phyloP scores from a whole-genome alignment of 2,113 vertebrate genomes.

The Pan troglodytes region NHGRI_mPanTro3-v2.1_pri NC_072420.2:21426001-21426500 shows the following conservation, averaged over 20 bases:
- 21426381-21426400: constrained; percentile 52
- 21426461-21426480: not conserved
- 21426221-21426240: constrained; percentile 70
- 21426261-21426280: constrained; percentile 44
- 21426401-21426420: constrained; percentile 64
- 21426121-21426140: not conserved
- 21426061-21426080: not conserved
- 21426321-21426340: no score
- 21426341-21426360: constrained; percentile 4
- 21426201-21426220: constrained; percentile 44
- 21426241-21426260: constrained; percentile 55
- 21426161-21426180: no score
- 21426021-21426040: not conserved
- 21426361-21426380: constrained; percentile 52
- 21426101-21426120: not conserved
- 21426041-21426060: not conserved
- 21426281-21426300: constrained; percentile 60
- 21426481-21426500: not conserved
- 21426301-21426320: constrained; percentile 50
- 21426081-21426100: not conserved
- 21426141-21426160: not conserved
- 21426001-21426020: not conserved
- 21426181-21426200: constrained; percentile 53
- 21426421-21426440: constrained; percentile 65
- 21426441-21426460: constrained; percentile 45